These are phyloP conservation scores for pig (Sus scrofa) DNA, from an alignment of 2,113 vertebrate genomes.

Conservation along the genomic window T2T-Sscrofa CM000819.6:114196501-114197000, in stretches of 20 bases:
- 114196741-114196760: neutral
- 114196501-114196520: neutral
- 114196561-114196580: neutral
- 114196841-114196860: slow-evolving; percentile 8
- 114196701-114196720: neutral
- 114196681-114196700: neutral
- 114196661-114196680: slow-evolving; percentile 8
- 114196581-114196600: neutral
- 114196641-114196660: neutral
- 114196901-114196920: slow-evolving; percentile 40
- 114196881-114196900: slow-evolving; percentile 23
- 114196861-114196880: slow-evolving; percentile 9
- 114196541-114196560: neutral
- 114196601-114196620: neutral
- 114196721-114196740: neutral
- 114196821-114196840: neutral
- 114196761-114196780: slow-evolving; percentile 24
- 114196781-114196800: neutral
- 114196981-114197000: no score
- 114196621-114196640: neutral
- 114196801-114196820: neutral
- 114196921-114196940: slow-evolving; percentile 20
- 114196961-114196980: no score
- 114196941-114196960: neutral
- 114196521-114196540: neutral